Evolutionary conservation across 2,113 vertebrate genomes (phyloP), one percentile per base, ranked within the genome.

Genomic region (Glaucidium brasilianum): DNA sequence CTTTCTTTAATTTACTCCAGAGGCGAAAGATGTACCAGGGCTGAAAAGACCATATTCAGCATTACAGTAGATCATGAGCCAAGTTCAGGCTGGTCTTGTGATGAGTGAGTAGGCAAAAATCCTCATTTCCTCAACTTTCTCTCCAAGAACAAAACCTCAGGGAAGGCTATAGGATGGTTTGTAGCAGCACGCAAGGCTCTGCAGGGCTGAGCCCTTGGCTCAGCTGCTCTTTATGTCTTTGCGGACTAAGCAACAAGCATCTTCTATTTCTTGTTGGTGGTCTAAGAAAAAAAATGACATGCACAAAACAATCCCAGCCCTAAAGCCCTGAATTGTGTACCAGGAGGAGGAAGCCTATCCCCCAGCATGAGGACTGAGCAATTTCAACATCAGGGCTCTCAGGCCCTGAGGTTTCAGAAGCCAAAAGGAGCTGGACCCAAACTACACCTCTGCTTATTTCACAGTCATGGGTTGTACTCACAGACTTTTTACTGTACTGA

Each of bases 41-140:
- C 92, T 92, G 69, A 52, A 82, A 95, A 94, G n/a, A 60, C 49
- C 63, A 17, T 63, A 82, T 74, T 93, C 85, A 93, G 74, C 94
- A 80, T 88, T 49, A 66, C 34, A 30, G 63, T 22, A 50, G 74
- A 34, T 71, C n/a, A 29, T 21, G 32, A 94, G 94, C 84, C 89
- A 83, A 92, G 80, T 69, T 41, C 94, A 85, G 59, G 26, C 67
- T 55, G 41, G 39, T 89, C 96, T 92, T 91, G 77, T 94, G 91
- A 96, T 1, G 18, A 88, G 23, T 94, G 91, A 96, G 79, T 92
- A 88, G 90, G 89, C 94, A 96, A 96, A 97, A 97, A 87, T 87
- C 49, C 21, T 76, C 23, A 8, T 64, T 89, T 91, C 37, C 23
- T 63, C 30, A 55, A 55, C 63, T 63, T 81, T 81, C 53, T 76